Conservation (phyloP, 2,888 invertebrate genomes). For the Zygaena filipendulae region DNA sequence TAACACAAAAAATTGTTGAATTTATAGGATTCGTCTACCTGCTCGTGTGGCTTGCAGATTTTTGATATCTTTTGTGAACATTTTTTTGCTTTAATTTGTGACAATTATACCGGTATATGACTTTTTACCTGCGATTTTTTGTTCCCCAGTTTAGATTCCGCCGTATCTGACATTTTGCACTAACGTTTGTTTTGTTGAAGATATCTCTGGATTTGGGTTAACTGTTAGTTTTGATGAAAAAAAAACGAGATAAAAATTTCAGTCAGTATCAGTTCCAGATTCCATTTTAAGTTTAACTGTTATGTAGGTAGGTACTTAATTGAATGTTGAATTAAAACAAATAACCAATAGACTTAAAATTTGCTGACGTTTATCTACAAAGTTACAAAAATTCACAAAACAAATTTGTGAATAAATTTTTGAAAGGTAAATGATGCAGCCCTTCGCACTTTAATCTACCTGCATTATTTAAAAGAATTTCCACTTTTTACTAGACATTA, state of each 20-base stretch:
- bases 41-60: conserved; percentile 69
- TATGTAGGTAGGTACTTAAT: too few relatives aligned
- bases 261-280: too few relatives aligned
- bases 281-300: too few relatives aligned
- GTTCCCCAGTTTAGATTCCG: conserved; percentile 31
- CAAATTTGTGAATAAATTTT: too few relatives aligned
- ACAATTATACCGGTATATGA: conserved; percentile 69
- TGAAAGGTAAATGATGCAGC: too few relatives aligned
- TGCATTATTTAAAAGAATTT: too few relatives aligned
- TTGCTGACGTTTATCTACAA: too few relatives aligned
- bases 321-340: too few relatives aligned
- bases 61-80: conserved; percentile 62
- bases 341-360: too few relatives aligned
- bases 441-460: too few relatives aligned
- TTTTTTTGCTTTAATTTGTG: conserved; percentile 68
- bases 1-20: conserved; percentile 33
- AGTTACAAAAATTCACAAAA: too few relatives aligned
- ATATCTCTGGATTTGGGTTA: conserved; percentile 34
- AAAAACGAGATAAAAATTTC: neutral
- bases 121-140: conserved; percentile 65
- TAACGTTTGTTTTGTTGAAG: conserved; percentile 49
- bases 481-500: too few relatives aligned
- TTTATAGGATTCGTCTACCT: conserved; percentile 56
- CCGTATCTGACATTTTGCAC: conserved; percentile 51
- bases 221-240: conserved; percentile 30